Base-by-base conservation (phyloP, 2,888 invertebrate genomes). In the Dioctria linearis region DNA sequence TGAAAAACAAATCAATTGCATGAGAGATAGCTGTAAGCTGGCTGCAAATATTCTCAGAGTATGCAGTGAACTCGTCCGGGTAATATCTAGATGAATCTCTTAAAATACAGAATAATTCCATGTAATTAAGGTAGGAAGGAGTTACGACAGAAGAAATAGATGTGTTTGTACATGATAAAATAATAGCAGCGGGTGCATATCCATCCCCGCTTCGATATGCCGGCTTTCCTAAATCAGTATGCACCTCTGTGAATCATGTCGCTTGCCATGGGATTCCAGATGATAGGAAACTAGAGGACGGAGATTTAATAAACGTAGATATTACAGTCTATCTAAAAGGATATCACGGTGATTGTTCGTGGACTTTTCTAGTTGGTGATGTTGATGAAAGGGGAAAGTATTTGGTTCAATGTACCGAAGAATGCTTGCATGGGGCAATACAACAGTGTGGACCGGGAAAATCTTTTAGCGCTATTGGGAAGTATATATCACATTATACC, bases 181-280 rank as follows among this genome's bases (percentile, higher is more conserved):
- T 93, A 42, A 91, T 97, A 80, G 89, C 91, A 81, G 91, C 93
- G 80, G 93, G 92, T 54, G 96, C 95, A 1, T 98, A 97, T 89
- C 98, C 98, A 6, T 98, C 98, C 25, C 96, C 98, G 0, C 89
- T 98, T 63, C 92, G 94, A 85, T 98, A 98, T 86, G 92, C 91
- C 80, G 92, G 93, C 1, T 98, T 94, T 86, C 96, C 96, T 3
- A 97, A 97, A 86, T 97, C 97, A 81, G 92, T 96, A 3, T 97
- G 97, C 86, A 97, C 97, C 0, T 96, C 96, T 25, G 93, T 97
- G 0, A 98, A 98, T 87, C 96, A 97, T 90, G 94, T 97, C 0
- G 95, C 94, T 37, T 96, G 96, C 84, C 98, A 98, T 90, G 98
- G 98, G 3, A 97, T 98, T 85, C 98, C 98, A 1, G 97, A 98